These are phyloP conservation scores for Solea senegalensis DNA, from an alignment of 2,113 vertebrate species.

Conservation along the genomic window DNA sequence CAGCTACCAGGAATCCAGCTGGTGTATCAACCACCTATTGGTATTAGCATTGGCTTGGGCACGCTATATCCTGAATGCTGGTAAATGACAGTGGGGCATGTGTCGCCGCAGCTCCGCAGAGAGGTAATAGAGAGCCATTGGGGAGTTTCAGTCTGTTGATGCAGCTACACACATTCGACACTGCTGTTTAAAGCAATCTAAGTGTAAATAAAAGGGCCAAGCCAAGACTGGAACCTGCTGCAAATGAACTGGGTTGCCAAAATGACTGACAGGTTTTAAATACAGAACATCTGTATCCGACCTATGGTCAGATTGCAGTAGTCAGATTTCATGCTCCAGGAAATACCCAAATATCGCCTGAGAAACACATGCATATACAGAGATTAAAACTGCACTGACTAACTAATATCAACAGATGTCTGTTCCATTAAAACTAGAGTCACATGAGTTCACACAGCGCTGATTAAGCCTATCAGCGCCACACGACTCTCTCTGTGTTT, in stretches of 20 bases:
- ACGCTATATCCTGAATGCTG: conserved; percentile 40
- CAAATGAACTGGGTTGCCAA: neutral
- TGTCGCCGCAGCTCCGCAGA: conserved; percentile 29
- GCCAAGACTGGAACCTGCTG: neutral
- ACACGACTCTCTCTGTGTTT: no score
- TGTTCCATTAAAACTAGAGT: no score
- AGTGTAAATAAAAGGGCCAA: conserved; percentile 17
- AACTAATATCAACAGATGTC: no score
- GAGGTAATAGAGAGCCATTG: conserved; percentile 12
- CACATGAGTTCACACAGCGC: no score
- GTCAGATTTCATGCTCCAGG: neutral
- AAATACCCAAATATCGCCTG: no score
- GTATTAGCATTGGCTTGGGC: conserved; percentile 42
- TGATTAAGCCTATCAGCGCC: no score
- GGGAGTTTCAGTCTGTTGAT: conserved; percentile 15
- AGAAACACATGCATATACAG: no score
- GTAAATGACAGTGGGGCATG: conserved; percentile 52
- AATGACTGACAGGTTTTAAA: conserved; percentile 1
- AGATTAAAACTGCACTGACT: no score
- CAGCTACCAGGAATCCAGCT: conserved; percentile 57
- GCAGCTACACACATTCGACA: conserved; percentile 7
- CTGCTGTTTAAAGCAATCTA: conserved; percentile 1
- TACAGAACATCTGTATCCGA: neutral
- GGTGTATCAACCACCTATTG: conserved; percentile 51
- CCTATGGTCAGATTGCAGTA: neutral